Evolutionary conservation across 2,888 invertebrate genomes (phyloP).

Genomic region (Platycnemis pennipes): DNA sequence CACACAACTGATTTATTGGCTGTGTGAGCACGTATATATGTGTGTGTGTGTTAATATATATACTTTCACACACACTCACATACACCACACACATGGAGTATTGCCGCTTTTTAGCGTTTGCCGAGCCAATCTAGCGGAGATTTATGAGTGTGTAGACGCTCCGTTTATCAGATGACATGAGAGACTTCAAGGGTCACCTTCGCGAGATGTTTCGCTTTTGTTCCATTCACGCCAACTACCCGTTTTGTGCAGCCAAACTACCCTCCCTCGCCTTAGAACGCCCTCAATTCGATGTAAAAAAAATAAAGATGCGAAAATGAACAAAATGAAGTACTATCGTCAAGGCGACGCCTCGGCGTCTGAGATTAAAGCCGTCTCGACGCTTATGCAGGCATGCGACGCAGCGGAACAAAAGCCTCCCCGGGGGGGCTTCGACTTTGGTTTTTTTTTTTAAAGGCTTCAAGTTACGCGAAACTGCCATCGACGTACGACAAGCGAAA

Average conservation of each 20-base stretch:
- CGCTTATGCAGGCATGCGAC: not conserved
- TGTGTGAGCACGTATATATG: not conserved
- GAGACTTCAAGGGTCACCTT: not conserved
- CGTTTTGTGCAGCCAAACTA: not conserved
- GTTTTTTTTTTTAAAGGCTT: no score
- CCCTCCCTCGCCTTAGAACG: no score
- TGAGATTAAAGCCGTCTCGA: not conserved
- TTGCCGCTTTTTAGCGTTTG: not conserved
- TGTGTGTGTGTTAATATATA: not conserved
- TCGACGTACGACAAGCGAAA: not conserved
- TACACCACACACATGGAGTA: no score
- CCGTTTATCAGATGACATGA: not conserved
- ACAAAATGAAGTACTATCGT: no score
- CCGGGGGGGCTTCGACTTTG: not conserved
- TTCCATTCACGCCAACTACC: not conserved
- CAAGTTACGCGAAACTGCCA: not conserved
- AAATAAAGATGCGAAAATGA: no score
- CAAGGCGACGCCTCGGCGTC: not conserved
- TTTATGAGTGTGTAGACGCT: no score
- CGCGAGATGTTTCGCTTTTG: not conserved
- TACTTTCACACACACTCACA: not conserved
- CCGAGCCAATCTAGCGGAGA: no score
- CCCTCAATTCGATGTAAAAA: no score
- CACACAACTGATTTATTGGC: not conserved
- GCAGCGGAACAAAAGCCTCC: not conserved